Conservation (phyloP, 2,888 invertebrate genomes). For the Torymus texanus region DNA sequence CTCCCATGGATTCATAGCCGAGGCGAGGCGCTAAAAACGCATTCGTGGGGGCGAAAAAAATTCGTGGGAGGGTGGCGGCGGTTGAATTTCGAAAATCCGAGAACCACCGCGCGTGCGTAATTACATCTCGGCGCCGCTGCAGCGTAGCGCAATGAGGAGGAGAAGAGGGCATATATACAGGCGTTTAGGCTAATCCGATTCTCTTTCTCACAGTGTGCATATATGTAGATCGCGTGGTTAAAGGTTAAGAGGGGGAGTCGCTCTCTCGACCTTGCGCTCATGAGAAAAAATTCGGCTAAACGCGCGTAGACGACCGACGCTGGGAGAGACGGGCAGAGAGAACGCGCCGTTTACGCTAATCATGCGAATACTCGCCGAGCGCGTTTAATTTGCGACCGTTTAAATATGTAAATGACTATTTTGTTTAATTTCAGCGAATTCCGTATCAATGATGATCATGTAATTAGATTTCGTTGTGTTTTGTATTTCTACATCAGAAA, state of each 20-base stretch:
- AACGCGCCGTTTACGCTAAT: conserved; percentile 35
- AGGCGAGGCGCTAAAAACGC: neutral
- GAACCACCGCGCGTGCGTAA: conserved; percentile 68
- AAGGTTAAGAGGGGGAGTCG: conserved; percentile 30
- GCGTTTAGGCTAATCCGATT: neutral
- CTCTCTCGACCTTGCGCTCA: conserved; percentile 33
- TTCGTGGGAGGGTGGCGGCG: neutral
- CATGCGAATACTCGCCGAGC: conserved; percentile 31
- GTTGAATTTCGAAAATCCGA: conserved; percentile 21
- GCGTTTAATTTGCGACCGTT: conserved; percentile 39
- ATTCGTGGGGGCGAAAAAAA: conserved; percentile 35
- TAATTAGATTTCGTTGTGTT: too few species aligned
- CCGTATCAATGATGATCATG: neutral
- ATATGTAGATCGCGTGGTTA: conserved; percentile 49
- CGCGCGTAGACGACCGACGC: too few species aligned
- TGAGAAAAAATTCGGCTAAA: conserved; percentile 41
- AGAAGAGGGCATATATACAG: conserved; percentile 61
- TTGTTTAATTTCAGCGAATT: neutral
- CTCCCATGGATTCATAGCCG: neutral
- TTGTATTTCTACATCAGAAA: too few species aligned
- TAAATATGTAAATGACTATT: neutral
- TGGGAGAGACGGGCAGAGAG: neutral
- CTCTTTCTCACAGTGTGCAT: conserved; percentile 55
- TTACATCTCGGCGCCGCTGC: conserved; percentile 63
- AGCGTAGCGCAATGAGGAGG: conserved; percentile 57